Percentiles rank a stretch among this genome's conserved stretches.
phyloP scores from a whole-genome alignment of 2,113 vertebrate genomes.

The Meriones unguiculatus region DNA sequence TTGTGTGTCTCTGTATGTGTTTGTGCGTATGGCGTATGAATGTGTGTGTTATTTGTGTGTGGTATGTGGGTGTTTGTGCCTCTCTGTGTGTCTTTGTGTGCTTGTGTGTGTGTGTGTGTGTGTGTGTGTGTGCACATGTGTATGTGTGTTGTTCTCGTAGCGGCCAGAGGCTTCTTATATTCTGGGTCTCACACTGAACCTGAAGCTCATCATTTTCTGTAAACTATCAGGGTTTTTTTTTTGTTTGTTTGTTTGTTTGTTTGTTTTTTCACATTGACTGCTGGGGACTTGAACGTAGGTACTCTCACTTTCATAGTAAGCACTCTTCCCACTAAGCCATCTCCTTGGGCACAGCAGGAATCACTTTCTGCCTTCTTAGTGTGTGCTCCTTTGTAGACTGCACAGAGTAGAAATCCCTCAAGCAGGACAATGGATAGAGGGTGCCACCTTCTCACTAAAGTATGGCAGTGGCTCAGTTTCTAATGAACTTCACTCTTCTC shows the following conservation, averaged over 20 bases:
- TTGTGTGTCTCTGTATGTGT: too few species aligned
- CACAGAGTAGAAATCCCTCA: background rate
- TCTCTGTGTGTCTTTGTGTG: too few species aligned
- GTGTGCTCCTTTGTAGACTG: background rate
- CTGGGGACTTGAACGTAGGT: background rate
- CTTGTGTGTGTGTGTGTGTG: background rate
- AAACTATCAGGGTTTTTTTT: background rate
- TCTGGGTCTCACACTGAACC: background rate
- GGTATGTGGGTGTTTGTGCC: background rate
- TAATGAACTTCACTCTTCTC: background rate
- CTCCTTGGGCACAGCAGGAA: background rate
- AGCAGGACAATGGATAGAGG: background rate
- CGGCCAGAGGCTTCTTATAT: background rate
- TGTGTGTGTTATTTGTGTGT: background rate
- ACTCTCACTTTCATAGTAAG: background rate
- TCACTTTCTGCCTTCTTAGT: background rate
- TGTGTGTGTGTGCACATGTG: background rate
- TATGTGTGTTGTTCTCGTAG: background rate
- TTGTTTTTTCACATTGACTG: background rate
- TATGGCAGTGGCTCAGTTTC: background rate
- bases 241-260: too few species aligned
- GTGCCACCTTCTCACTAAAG: background rate
- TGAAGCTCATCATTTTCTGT: background rate
- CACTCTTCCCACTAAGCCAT: background rate
- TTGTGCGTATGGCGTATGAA: background rate